Evolutionary conservation across 2,797 vertebrate species (phyloP), one percentile per base, ranked within the genome.

Genomic region (Neostethus bicornis): DNA sequence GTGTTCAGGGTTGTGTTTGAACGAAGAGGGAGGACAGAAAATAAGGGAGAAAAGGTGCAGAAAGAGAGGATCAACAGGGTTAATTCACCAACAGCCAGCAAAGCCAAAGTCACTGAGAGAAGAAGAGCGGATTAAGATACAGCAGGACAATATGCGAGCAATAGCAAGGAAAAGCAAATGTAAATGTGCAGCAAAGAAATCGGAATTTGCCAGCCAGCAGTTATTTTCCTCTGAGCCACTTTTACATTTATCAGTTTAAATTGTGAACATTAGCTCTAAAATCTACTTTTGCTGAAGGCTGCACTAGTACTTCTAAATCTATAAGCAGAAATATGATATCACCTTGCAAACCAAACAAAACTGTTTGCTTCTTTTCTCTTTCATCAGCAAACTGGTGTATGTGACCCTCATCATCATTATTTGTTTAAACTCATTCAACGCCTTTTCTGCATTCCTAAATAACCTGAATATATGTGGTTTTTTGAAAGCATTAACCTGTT

Each of bases 71-170:
- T 91, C 86, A 95, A 91, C 95, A 93, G 93, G 90, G 93, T 96
- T 96, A 95, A 94, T 94, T 92, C 90, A 95, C 92, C 92, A 86
- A 92, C 48, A 95, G 92, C 91, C 90, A 95, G 91, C 89, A 52
- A 92, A 95, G 94, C 92, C 87, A 90, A 91, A 93, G 93, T 65
- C 59, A 26, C 55, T n/a, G 86, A 81, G 65, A 81, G 62, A 46
- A 75, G 89, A 86, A 86, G 79, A 89, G 79, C 84, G 85, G 72
- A 53, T 37, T 17, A 34, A 68, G 85, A 81, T 83, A 51, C 51
- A 70, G 77, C 84, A 73, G 89, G 35, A 75, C 87, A 87, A 89
- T 91, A 57, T 62, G 68, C 74, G 83, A 93, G 93, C 85, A 84
- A 85, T 90, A 89, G 91, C 85, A 87, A 88, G 73, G 71, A 65